Conservation (phyloP, 92 coral and sea anemone genomes). For the Diadumene lineata region DNA sequence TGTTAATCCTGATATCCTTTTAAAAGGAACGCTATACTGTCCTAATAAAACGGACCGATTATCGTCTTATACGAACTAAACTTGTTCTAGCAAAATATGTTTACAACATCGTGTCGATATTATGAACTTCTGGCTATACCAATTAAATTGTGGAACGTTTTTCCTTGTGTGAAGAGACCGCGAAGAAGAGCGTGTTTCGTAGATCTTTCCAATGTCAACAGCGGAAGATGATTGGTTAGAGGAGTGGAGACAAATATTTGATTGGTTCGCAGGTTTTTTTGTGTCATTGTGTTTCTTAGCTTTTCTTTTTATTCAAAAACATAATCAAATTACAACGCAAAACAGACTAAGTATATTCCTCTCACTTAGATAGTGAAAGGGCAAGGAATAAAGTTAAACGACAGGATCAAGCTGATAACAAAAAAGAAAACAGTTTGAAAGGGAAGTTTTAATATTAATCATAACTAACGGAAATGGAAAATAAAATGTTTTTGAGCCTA, state of each 20-base stretch:
- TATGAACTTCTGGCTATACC: too few relatives aligned
- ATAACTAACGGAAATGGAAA: too few relatives aligned
- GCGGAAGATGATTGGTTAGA: not conserved
- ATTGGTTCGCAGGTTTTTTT: not conserved
- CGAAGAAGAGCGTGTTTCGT: not conserved
- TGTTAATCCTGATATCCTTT: not conserved
- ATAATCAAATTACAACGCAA: not conserved
- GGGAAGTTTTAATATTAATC: too few relatives aligned
- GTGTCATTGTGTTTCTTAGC: too few relatives aligned
- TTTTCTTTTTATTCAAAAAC: not conserved
- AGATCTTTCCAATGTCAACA: not conserved
- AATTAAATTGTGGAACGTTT: not conserved
- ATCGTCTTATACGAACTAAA: too few relatives aligned
- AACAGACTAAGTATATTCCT: too few relatives aligned
- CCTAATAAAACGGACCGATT: too few relatives aligned
- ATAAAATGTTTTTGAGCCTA: too few relatives aligned
- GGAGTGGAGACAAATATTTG: not conserved
- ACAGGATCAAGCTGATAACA: not conserved
- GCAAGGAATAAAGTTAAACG: not conserved
- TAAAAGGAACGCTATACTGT: not conserved
- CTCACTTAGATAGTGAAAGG: too few relatives aligned
- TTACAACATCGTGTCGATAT: too few relatives aligned
- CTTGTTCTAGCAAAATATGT: too few relatives aligned
- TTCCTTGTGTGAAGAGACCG: not conserved
- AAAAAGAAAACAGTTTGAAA: not conserved